Evolutionary conservation across 2,888 invertebrate species (phyloP).

Genomic region (Muscina levida): DNA sequence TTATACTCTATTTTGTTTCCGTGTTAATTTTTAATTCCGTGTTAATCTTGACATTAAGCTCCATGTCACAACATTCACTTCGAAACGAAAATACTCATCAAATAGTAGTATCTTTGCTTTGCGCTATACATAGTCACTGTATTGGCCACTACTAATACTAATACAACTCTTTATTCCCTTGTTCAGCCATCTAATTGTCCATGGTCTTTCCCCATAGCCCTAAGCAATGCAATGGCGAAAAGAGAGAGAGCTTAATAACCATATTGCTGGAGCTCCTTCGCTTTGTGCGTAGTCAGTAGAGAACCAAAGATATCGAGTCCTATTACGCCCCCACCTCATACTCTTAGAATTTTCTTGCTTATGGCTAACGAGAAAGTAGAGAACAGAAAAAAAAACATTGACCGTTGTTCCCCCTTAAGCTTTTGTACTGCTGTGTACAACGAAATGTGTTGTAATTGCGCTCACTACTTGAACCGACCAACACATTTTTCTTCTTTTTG

Average conservation of each 20-base stretch:
- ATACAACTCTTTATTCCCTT: background rate
- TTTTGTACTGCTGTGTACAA: too few species aligned
- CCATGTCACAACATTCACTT: too few species aligned
- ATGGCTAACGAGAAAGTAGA: conserved; percentile 31
- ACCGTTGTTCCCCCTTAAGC: conserved; percentile 27
- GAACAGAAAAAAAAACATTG: background rate
- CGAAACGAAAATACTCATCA: too few species aligned
- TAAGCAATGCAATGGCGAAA: conserved; percentile 29
- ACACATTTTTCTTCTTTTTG: conserved; percentile 16
- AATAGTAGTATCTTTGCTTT: too few species aligned
- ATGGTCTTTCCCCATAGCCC: conserved; percentile 14
- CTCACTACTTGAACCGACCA: conserved; percentile 21
- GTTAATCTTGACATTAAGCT: too few species aligned
- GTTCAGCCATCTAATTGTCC: conserved; percentile 26
- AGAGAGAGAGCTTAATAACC: conserved; percentile 13
- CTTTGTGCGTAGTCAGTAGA: conserved; percentile 1
- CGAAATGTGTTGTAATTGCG: conserved; percentile 32
- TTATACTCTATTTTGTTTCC: too few species aligned
- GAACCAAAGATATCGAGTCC: conserved; percentile 40
- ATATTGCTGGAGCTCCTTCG: conserved; percentile 9
- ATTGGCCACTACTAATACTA: background rate
- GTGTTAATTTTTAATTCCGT: too few species aligned
- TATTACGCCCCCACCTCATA: conserved; percentile 16
- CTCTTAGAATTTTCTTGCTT: conserved; percentile 31
- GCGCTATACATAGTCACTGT: background rate